Percentiles rank a stretch among this genome's conserved stretches.
phyloP scores from a whole-genome alignment of 53 echinoderm and acorn worm genomes.

The Crossaster papposus region DNA sequence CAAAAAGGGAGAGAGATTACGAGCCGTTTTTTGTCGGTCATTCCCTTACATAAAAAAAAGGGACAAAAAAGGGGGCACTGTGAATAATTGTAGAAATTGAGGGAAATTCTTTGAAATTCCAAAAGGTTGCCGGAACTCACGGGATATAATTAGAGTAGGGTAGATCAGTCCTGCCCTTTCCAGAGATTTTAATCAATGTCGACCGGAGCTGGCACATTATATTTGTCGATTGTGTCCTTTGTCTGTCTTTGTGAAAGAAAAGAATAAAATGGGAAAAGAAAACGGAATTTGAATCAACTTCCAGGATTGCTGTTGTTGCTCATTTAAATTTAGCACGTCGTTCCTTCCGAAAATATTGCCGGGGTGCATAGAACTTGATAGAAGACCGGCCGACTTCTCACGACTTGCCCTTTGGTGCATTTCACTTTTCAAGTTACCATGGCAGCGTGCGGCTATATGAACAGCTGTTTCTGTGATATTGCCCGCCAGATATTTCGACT shows the following conservation, averaged over 20 bases:
- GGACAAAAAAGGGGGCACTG: conserved; percentile 13
- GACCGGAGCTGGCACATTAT: not conserved
- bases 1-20: conserved; percentile 36
- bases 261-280: too few relatives aligned
- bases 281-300: not conserved
- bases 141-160: not conserved
- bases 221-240: not conserved
- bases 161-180: conserved; percentile 5
- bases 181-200: conserved; percentile 33
- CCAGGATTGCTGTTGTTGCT: not conserved
- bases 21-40: not conserved
- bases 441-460: conserved; percentile 41
- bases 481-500: conserved; percentile 30
- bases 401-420: conserved; percentile 32
- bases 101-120: conserved; percentile 6
- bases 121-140: conserved; percentile 2
- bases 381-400: conserved; percentile 1
- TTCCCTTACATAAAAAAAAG: not conserved
- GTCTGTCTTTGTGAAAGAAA: not conserved
- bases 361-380: not conserved
- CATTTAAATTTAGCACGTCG: not conserved
- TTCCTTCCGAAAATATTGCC: not conserved
- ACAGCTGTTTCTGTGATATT: conserved; percentile 57
- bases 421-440: conserved; percentile 28
- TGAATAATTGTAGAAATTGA: not conserved